Base-by-base conservation (phyloP, 2,113 vertebrate species). In the Aplodontia rufa region DNA sequence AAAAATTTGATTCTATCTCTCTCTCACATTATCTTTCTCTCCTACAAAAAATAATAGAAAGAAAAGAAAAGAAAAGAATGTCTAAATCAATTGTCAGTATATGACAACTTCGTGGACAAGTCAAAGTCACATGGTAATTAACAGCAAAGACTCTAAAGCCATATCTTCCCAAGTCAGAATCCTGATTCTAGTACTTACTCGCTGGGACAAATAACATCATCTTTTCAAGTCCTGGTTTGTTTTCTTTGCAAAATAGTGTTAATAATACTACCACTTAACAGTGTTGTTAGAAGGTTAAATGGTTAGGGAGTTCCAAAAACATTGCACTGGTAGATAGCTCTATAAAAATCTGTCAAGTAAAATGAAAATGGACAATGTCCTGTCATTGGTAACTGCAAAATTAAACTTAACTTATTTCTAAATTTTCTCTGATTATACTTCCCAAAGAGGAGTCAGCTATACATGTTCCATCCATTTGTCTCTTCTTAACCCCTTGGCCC, bases 361-460 rank as follows among this genome's bases (percentile, higher is more conserved):
- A 93, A 75, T 74, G 13, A 76, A 78, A 87, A 37, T 24, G 76
- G 28, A 37, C 14, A 32, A 53, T 64, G 79, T 6, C 9, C 4
- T 81, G 1, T 37, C 26, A 32, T 32, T 85, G 26, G 6, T 81
- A 84, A 93, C 8, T 24, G n/a, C 5, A 88, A 17, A 35, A 58
- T 95, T 86, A 72, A 96, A 82, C 45, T 74, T 1, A 96, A 92
- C 20, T 82, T 42, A 45, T 82, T 68, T 66, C 28, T 80, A 51
- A 45, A 19, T 71, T 91, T 78, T 68, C 13, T 6, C 17, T 12
- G 45, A 3, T 32, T 90, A 26, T 42, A 19, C 32, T 26, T 74
- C 32, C 12, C 42, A 32, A 32, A 22, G 1, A 64, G 13, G 5
- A 66, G 3, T 72, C 37, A 47, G 7, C 89, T 45, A 1, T 87